A percentile compares a stretch with the other conserved stretches of the same genome.
These are phyloP conservation scores for Linepithema humile DNA, from an alignment of 1,140 invertebrate genomes.

Conservation along the genomic window DNA sequence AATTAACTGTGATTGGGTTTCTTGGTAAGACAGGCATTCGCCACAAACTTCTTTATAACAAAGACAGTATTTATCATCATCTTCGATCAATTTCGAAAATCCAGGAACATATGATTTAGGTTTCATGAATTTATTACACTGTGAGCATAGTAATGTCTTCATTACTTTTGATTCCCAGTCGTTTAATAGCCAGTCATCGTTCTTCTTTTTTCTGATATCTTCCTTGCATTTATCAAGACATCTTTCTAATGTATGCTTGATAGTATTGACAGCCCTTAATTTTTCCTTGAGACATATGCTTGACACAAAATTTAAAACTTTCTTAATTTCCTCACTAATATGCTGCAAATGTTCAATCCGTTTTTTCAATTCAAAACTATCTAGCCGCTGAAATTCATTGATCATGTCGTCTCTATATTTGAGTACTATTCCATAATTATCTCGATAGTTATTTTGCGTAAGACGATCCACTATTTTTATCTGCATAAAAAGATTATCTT, in stretches of 20 bases:
- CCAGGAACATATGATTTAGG: constrained; percentile 76
- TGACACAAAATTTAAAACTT: constrained; percentile 52
- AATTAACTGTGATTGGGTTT: constrained; percentile 64
- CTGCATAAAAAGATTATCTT: constrained; percentile 55
- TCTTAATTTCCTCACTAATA: constrained; percentile 58
- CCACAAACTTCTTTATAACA: constrained; percentile 78
- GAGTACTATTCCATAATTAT: constrained; percentile 9
- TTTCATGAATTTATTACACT: constrained; percentile 72
- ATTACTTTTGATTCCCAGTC: constrained; percentile 53
- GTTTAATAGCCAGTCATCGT: background rate
- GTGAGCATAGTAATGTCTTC: constrained; percentile 53
- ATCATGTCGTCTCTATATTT: constrained; percentile 72
- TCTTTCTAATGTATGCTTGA: constrained; percentile 60
- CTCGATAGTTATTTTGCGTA: background rate
- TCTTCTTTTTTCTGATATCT: constrained; percentile 33
- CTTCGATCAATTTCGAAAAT: constrained; percentile 68
- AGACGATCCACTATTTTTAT: constrained; percentile 16
- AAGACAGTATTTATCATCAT: constrained; percentile 72
- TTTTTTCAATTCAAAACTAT: constrained; percentile 57
- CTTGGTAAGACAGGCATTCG: constrained; percentile 76
- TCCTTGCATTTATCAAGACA: constrained; percentile 23
- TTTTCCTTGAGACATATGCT: constrained; percentile 57
- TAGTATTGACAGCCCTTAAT: constrained; percentile 57
- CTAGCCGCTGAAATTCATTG: constrained; percentile 59
- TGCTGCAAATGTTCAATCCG: constrained; percentile 68